phyloP scores from a whole-genome alignment of 2,888 invertebrate genomes.

The Ypsolopha sequella region DNA sequence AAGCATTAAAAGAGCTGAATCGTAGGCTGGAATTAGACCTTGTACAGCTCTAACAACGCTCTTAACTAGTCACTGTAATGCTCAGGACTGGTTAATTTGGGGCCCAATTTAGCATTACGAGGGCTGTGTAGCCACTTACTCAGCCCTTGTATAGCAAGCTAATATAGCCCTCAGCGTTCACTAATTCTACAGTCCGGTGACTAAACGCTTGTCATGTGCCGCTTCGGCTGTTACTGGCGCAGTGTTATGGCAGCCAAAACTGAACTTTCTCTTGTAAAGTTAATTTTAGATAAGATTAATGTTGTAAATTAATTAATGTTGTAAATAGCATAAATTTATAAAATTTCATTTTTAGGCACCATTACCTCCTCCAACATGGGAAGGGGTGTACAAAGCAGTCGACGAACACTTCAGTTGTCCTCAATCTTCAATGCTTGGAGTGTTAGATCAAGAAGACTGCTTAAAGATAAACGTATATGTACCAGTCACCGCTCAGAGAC shows the following conservation, averaged over 20 bases:
- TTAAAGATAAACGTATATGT: slow-evolving; percentile 50
- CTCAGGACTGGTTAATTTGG: too few species aligned
- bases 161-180: too few species aligned
- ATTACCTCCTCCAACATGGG: slow-evolving; percentile 47
- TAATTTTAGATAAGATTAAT: not conserved
- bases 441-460: slow-evolving; percentile 48
- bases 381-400: slow-evolving; percentile 43
- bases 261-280: not conserved
- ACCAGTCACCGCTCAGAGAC: slow-evolving; percentile 25
- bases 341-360: slow-evolving; percentile 35
- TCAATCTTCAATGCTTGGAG: slow-evolving; percentile 26
- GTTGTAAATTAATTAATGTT: not conserved
- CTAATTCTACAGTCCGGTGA: not conserved
- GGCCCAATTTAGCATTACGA: too few species aligned
- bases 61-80: too few species aligned
- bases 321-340: not conserved
- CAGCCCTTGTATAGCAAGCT: too few species aligned
- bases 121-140: too few species aligned
- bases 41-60: too few species aligned
- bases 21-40: too few species aligned
- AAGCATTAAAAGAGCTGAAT: too few species aligned
- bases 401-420: slow-evolving; percentile 42
- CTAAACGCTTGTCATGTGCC: too few species aligned
- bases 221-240: too few species aligned
- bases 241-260: not conserved